A percentile compares a stretch with the other conserved stretches of the same genome.
Conservation (phyloP, 2,113 vertebrate genomes). For the Lycocorax pyrrhopterus region DNA sequence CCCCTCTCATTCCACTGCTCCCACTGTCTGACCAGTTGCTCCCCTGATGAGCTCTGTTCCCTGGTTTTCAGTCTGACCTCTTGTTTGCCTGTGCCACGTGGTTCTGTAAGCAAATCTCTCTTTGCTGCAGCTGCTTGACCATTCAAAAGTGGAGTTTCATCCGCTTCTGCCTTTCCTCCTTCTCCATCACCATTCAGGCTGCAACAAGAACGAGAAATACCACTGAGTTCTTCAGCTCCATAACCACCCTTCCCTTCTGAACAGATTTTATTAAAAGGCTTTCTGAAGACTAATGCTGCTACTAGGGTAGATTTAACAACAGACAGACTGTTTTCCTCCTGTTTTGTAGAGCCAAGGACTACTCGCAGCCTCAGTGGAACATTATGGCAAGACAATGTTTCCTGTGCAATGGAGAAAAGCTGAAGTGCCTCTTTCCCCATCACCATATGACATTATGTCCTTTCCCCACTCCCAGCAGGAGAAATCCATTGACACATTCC, state of each 20-base stretch:
- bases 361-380: background rate
- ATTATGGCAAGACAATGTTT: background rate
- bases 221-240: background rate
- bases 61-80: background rate
- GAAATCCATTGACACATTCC: background rate
- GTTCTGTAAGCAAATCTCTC: background rate
- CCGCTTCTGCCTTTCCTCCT: background rate
- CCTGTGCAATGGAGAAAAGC: background rate
- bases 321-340: background rate
- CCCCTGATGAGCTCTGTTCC: background rate
- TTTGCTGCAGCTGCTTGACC: background rate
- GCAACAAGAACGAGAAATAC: background rate
- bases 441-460: background rate
- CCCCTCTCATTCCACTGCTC: background rate
- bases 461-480: background rate
- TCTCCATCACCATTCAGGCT: background rate
- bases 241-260: background rate
- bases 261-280: background rate
- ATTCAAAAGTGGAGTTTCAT: background rate
- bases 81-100: fast-evolving
- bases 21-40: background rate
- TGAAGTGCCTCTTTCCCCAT: background rate
- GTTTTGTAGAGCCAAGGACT: background rate
- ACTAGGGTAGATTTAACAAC: background rate
- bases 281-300: background rate